Evolutionary conservation across 1,140 invertebrate genomes (phyloP).

Genomic region (roundworm (Caenorhabditis elegans)): DNA sequence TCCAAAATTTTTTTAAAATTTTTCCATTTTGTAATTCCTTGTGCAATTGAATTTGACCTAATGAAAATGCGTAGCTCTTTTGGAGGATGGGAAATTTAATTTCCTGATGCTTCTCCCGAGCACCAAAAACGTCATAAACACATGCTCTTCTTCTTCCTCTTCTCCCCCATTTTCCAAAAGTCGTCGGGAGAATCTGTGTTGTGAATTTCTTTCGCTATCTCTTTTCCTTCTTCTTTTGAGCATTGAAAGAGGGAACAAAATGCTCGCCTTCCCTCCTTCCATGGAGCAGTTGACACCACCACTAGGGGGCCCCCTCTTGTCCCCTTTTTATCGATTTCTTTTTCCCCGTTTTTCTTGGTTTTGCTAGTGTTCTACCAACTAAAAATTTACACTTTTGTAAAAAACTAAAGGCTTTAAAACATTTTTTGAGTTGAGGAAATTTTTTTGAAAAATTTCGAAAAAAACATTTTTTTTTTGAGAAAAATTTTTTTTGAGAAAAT

Average conservation of each 20-base stretch:
- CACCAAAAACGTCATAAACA: constrained; percentile 4
- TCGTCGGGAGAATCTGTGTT: background rate
- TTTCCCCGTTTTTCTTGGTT: background rate
- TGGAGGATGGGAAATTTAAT: background rate
- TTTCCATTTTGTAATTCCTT: background rate
- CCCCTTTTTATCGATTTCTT: background rate
- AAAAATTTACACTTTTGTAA: too few species aligned
- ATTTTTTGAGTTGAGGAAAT: too few species aligned
- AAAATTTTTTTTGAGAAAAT: too few species aligned
- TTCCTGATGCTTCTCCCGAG: background rate
- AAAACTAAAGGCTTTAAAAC: too few species aligned
- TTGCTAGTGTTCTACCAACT: too few species aligned
- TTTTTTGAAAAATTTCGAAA: too few species aligned
- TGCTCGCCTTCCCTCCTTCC: background rate
- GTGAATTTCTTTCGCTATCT: background rate
- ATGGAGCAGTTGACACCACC: too few species aligned
- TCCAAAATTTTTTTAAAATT: background rate
- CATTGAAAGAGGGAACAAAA: background rate
- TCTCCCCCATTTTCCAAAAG: background rate
- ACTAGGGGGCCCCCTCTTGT: background rate
- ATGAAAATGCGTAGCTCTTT: background rate
- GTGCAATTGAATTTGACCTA: background rate
- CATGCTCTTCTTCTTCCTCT: background rate
- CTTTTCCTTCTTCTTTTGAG: background rate
- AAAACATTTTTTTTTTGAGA: too few species aligned